A percentile compares a stretch with the other conserved stretches of the same genome.
These are phyloP conservation scores for Okamejei kenojei DNA, from an alignment of 2,797 vertebrate genomes.

Conservation along the genomic window DNA sequence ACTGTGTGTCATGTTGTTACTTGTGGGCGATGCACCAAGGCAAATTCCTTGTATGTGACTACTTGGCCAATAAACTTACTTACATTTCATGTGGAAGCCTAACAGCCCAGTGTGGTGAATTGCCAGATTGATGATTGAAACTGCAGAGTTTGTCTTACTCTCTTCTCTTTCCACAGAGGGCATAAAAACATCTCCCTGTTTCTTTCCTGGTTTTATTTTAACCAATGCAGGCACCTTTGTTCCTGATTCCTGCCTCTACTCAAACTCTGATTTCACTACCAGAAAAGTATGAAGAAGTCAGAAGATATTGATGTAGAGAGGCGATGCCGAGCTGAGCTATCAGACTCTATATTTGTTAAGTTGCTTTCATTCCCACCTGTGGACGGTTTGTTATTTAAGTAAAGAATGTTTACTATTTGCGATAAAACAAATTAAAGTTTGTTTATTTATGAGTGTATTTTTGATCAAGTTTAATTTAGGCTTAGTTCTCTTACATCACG, in stretches of 20 bases:
- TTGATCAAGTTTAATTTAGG: neutral
- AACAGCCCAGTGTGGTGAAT: neutral
- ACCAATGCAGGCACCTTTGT: constrained; percentile 15
- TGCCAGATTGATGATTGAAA: neutral
- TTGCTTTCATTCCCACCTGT: neutral
- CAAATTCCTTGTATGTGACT: no score
- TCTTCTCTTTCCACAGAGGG: neutral
- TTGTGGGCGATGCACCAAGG: no score
- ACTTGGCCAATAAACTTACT: no score
- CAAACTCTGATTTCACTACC: constrained; percentile 13
- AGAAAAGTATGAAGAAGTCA: neutral
- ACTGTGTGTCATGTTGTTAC: no score
- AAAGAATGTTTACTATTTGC: neutral
- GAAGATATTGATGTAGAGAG: neutral
- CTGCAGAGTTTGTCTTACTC: neutral
- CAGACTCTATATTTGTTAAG: neutral
- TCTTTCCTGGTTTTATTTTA: neutral
- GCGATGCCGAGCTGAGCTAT: neutral
- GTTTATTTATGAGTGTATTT: neutral
- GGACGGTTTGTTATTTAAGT: neutral
- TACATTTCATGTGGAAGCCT: neutral
- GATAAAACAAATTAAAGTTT: neutral
- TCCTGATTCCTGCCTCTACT: constrained; percentile 17
- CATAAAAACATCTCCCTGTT: neutral
- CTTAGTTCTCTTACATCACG: neutral